Evolutionary conservation across 2,113 vertebrate genomes (phyloP), one percentile per base, ranked within the genome.

Genomic region (Myrmophylax atrothorax): DNA sequence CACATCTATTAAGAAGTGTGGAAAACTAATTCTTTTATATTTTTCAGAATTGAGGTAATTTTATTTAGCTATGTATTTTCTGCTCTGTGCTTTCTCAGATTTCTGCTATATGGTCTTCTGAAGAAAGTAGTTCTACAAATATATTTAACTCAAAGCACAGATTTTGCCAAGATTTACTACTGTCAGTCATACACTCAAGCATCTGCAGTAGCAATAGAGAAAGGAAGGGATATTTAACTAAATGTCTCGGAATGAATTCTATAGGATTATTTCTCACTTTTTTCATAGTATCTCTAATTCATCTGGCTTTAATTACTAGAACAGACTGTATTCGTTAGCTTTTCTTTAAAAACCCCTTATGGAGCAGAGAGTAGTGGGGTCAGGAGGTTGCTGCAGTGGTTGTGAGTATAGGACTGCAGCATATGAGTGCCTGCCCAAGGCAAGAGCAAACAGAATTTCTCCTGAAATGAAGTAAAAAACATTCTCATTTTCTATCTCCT

Each of bases 141-240:
- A 29, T 29, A 67, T 64, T 78, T 44, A 59, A 56, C 22, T 78
- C 10, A 31, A 42, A 90, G 72, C 50, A 84, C 44, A 60, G n/a
- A 64, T 74, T 79, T 74, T 87, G 28, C 28, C 50, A 44, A 40
- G 33, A 50, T 59, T 66, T 70, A 40, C 20, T 80, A 46, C 37
- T 6, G 0, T 79, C 77, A 69, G 50, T 75, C 60, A 59, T 5
- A 20, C 0, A 0, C 38, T 83, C 55, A 25, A 79, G 44, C 35
- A 60, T 17, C 35, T 70, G 38, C 38, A 80, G 73, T 7, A 75
- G 60, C 46, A 87, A 33, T 8, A 59, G 26, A 73, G 26, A 63
- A 74, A 75, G 44, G 18, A 67, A 64, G 12, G 22, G 20, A 33
- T 50, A 59, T 14, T 18, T 6, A 74, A 69, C 38, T 69, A 18